These are phyloP conservation scores for Lacerta bilineata DNA, from an alignment of 2,797 vertebrate species.

Conservation along the genomic window DNA sequence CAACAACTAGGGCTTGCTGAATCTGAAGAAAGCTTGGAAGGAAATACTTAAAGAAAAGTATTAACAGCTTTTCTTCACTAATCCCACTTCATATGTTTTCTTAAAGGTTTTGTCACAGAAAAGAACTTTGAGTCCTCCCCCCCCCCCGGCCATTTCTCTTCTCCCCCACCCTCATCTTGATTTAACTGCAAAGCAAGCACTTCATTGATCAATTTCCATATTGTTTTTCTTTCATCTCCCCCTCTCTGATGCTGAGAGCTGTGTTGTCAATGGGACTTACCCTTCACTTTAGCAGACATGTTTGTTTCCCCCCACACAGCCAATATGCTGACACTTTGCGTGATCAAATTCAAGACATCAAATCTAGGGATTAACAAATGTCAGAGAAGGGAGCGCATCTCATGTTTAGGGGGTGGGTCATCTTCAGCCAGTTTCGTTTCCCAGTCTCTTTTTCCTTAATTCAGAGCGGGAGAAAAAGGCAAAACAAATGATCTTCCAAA, in stretches of 20 bases:
- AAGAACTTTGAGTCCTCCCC: neutral
- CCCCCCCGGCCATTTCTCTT: neutral
- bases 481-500: too few relatives aligned
- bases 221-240: neutral
- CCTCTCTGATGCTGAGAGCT: neutral
- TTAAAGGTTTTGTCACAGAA: neutral
- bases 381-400: neutral
- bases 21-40: conserved; percentile 4
- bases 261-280: neutral
- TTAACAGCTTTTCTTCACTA: conserved; percentile 22
- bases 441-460: neutral
- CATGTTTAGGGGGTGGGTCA: neutral
- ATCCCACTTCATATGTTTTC: conserved; percentile 8
- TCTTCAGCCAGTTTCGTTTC: neutral
- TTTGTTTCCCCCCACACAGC: neutral
- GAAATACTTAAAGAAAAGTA: conserved; percentile 22
- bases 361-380: neutral
- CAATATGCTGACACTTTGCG: neutral
- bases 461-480: neutral
- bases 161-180: neutral
- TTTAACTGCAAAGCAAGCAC: neutral
- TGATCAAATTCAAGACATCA: neutral
- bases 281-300: neutral
- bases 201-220: neutral
- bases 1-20: neutral